Evolutionary conservation across 2,113 vertebrate species (phyloP), one percentile per base, ranked within the genome.

Genomic region (Pseudorasbora parva): DNA sequence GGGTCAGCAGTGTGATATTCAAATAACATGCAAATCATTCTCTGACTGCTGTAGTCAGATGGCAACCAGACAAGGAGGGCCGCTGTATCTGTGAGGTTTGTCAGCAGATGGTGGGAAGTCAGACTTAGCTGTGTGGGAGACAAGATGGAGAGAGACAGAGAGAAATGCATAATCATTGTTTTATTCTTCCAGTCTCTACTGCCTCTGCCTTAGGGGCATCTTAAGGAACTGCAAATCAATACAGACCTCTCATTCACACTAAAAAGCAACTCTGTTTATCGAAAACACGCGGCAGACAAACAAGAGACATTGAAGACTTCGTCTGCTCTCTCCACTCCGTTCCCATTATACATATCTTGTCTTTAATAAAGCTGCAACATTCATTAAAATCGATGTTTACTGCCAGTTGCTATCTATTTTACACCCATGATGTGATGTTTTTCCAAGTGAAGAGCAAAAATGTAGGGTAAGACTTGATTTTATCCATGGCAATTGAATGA

Each of bases 1-100:
- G 82, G 86, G 77, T 75, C 79, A 81, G 9, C 21, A 30, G 37
- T 64, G 56, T 56, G 76, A 43, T 84, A 79, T 84, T 71, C 74
- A 85, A 85, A 89, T 88, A 85, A 82, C 73, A 89, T 87, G 88
- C 85, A 91, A 90, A 88, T 89, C 81, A 86, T 90, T 88, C 78
- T 85, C 87, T 85, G 82, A 23, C 75, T 81, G 86, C 85, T 86
- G 88, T 59, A 89, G 78, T 78, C 75, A 78, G 60, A 57, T 69
- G 81, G 74, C 82, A 78, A 69, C 75, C 75, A 79, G 82, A 84
- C 69, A 33, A 78, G 21, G 76, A 71, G 56, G 81, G 43, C 59
- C 77, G 85, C 88, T 89, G 19, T 21, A 88, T 87, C 84, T 77
- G 47, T 56, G 51, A 76, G 74, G 64, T 84, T 89, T 81, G 60